These are phyloP conservation scores for Chaenodraco wilsoni DNA, from an alignment of 2,797 vertebrate genomes.

Conservation along the genomic window DNA sequence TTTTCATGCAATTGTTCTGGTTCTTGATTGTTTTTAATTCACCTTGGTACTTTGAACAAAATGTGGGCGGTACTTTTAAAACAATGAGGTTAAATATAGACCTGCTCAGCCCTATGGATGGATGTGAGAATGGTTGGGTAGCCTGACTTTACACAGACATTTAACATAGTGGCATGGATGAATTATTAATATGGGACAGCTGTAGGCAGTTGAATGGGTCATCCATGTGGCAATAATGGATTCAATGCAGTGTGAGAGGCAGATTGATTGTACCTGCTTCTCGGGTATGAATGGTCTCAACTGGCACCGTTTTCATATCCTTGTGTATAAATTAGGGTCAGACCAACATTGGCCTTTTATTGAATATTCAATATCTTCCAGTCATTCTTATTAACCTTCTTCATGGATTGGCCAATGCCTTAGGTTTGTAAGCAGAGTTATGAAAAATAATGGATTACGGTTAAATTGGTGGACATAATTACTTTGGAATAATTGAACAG, in stretches of 20 bases:
- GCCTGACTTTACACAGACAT: background rate
- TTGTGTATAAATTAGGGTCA: constrained; percentile 9
- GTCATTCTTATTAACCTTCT: background rate
- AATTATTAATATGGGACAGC: background rate
- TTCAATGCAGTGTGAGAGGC: background rate
- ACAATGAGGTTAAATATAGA: background rate
- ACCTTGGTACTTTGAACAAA: background rate
- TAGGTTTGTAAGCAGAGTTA: background rate
- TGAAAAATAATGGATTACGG: background rate
- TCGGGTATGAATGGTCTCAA: constrained; percentile 1
- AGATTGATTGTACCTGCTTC: background rate
- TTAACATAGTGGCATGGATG: background rate
- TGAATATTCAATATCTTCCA: background rate
- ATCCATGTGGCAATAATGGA: background rate
- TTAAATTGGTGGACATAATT: background rate
- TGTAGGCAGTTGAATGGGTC: background rate
- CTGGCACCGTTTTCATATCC: constrained; percentile 7
- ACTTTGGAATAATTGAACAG: background rate
- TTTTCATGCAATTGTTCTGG: background rate
- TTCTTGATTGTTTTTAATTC: background rate
- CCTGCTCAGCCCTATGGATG: background rate
- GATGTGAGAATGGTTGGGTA: background rate
- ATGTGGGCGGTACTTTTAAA: background rate
- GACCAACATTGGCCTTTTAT: constrained; percentile 5
- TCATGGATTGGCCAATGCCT: background rate